These are phyloP conservation scores for Tragulus kanchil DNA, from an alignment of 2,113 vertebrate genomes.

Conservation along the genomic window DNA sequence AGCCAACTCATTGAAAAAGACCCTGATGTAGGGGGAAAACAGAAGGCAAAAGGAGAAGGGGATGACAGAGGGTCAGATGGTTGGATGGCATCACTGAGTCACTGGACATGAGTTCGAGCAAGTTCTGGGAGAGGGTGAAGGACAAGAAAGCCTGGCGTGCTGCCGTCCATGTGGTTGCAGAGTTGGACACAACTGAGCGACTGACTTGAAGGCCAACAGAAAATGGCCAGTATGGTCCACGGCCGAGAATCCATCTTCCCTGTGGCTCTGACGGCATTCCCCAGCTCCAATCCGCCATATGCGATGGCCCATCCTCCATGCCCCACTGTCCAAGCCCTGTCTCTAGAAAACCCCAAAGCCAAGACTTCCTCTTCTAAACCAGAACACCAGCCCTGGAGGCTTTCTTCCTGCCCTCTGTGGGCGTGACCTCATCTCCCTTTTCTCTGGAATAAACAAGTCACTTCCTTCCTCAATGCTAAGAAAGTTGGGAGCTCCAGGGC, in stretches of 20 bases:
- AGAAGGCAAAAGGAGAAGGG: no score
- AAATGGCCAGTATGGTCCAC: not conserved
- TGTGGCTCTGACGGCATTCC: accelerated
- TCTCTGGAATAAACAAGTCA: not conserved
- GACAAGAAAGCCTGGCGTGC: no score
- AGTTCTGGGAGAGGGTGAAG: no score
- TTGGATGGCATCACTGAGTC: no score
- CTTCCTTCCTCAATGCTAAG: not conserved
- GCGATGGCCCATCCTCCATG: not conserved
- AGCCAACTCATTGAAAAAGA: no score
- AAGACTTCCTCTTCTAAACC: not conserved
- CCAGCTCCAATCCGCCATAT: not conserved
- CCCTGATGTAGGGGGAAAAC: no score
- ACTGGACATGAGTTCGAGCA: no score
- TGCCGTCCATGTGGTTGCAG: no score
- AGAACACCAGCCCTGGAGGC: not conserved
- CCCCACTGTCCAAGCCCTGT: not conserved
- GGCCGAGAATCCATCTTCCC: not conserved
- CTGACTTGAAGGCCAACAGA: not conserved
- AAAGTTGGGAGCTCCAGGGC: not conserved
- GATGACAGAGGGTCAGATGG: no score
- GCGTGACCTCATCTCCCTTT: not conserved
- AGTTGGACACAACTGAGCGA: no score
- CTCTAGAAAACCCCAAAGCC: not conserved
- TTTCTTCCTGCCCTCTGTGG: not conserved